Percentiles rank a stretch among this genome's conserved stretches.
phyloP scores from a whole-genome alignment of 2,113 vertebrate genomes.

The Bucco capensis region DNA sequence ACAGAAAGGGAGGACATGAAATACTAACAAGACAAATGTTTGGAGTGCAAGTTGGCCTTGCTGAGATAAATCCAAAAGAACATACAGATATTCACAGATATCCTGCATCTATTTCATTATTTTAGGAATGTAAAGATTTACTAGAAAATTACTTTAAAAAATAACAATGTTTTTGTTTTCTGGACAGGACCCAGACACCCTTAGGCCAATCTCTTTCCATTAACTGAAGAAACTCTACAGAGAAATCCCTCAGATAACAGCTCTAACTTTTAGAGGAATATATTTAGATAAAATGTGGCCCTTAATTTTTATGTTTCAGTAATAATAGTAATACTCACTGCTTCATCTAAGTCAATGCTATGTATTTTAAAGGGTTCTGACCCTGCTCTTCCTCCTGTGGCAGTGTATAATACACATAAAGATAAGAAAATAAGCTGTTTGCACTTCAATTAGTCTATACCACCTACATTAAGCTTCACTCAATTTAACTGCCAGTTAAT shows the following conservation, averaged over 20 bases:
- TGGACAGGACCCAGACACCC: background rate
- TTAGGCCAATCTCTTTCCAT: background rate
- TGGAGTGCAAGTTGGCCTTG: background rate
- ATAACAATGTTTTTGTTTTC: background rate
- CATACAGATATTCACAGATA: background rate
- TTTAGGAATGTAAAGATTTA: background rate
- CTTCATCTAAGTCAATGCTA: background rate
- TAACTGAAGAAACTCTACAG: background rate
- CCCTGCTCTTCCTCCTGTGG: background rate
- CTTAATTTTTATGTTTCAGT: background rate
- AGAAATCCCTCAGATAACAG: background rate
- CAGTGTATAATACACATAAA: background rate
- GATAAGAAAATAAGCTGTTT: background rate
- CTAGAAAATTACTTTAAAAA: background rate
- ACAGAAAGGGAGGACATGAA: background rate
- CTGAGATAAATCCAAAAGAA: background rate
- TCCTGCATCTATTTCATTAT: background rate
- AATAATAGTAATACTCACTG: background rate
- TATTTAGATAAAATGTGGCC: background rate
- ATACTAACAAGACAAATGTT: background rate
- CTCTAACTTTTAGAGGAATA: background rate
- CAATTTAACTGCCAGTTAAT: background rate
- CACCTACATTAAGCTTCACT: background rate
- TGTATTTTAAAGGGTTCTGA: background rate
- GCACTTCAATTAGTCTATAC: background rate